These are phyloP conservation scores for Euplagia quadripunctaria DNA, from an alignment of 2,888 invertebrate species.

Conservation along the genomic window DNA sequence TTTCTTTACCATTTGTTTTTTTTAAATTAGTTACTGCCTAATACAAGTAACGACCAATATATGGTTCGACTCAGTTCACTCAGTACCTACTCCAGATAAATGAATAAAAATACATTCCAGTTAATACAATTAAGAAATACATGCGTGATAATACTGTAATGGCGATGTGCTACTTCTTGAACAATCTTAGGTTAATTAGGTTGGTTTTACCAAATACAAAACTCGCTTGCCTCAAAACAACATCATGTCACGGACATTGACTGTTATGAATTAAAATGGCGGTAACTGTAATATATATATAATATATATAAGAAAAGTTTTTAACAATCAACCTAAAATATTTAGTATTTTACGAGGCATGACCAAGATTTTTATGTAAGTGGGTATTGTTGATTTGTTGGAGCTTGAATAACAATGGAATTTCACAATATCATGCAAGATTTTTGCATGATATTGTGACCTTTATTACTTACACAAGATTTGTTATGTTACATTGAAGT, in stretches of 20 bases:
- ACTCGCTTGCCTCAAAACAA: conserved; percentile 31
- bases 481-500: neutral
- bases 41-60: no score
- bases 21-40: no score
- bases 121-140: neutral
- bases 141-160: neutral
- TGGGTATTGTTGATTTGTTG: neutral
- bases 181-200: neutral
- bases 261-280: conserved; percentile 9
- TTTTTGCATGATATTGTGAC: neutral
- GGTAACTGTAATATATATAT: conserved; percentile 13
- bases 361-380: conserved; percentile 3
- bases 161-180: neutral
- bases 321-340: conserved; percentile 17
- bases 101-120: no score
- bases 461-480: neutral
- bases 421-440: no score
- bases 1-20: no score
- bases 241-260: conserved; percentile 36
- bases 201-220: conserved; percentile 17
- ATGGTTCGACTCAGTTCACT: no score
- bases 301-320: no score
- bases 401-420: neutral
- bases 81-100: no score
- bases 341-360: conserved; percentile 29